phyloP scores from a whole-genome alignment of 2,113 vertebrate genomes.

The Mesocricetus auratus region DNA sequence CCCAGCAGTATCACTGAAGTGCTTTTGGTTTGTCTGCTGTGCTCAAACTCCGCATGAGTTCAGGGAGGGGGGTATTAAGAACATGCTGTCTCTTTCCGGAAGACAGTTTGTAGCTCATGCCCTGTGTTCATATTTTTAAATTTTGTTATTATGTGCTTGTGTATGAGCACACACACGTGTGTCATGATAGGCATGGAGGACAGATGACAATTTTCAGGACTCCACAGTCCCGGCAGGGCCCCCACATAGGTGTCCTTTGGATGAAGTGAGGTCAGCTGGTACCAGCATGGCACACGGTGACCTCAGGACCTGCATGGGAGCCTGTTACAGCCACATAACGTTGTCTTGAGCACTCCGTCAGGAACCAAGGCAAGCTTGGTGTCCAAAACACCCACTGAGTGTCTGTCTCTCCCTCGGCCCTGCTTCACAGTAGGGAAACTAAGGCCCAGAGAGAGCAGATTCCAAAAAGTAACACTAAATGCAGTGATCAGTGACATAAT shows the following conservation, averaged over 20 bases:
- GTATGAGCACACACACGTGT: background rate
- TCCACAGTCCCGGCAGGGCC: fast-evolving
- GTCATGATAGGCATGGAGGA: no score
- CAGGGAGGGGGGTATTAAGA: background rate
- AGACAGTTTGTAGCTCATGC: fast-evolving
- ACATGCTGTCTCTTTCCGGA: background rate
- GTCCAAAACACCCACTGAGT: no score
- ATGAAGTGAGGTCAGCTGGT: background rate
- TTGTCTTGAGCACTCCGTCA: background rate
- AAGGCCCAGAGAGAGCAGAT: background rate
- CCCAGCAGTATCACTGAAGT: fast-evolving
- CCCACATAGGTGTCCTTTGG: background rate
- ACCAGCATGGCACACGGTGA: background rate
- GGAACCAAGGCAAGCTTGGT: background rate
- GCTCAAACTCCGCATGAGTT: background rate
- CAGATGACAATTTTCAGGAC: background rate
- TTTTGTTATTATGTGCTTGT: background rate
- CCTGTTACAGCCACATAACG: background rate
- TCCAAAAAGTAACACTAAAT: background rate
- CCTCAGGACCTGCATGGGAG: background rate
- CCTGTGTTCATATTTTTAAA: background rate
- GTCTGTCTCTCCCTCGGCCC: background rate
- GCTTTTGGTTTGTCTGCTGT: background rate
- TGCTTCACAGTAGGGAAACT: background rate
- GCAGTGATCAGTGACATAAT: background rate